Evolutionary conservation across 2,113 vertebrate species (phyloP), one percentile per base, ranked within the genome.

Genomic region (Ranitomeya variabilis): DNA sequence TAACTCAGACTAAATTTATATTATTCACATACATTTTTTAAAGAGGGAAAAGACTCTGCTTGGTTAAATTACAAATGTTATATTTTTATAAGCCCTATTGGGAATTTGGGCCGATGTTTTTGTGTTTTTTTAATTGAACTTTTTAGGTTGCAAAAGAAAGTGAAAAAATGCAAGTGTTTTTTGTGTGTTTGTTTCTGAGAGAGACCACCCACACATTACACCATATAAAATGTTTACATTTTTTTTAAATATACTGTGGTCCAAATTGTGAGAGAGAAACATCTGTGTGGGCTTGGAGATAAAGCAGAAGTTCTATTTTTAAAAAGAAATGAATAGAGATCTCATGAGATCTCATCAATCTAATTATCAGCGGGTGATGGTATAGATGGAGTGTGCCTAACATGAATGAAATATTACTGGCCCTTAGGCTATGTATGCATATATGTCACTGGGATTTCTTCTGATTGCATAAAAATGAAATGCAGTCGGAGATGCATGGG

Each of bases 331-430:
- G 79, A 60, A 31, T 81, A 23, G 23, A 62, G 79, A 62, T 81
- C 57, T 62, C 79, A 81, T 81, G 23, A 62, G 79, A 62, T 81
- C 57, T 62, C 79, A 81, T 81, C 59, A 15, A 60, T 81, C 59
- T 81, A 81, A 62, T 37, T 10, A 59, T 62, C 57, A 81, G 79
- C 79, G 62, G 79, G 79, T 81, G 79, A 60, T 59, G 79, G 57
- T 15, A 81, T 19, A 51, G 71, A 76, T 76, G 45, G 45, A 76
- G 73, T 19, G 73, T 12, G 45, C 18, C 73, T 11, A 76, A 76
- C 73, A 76, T 76, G 16, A 76, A 52, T 62, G 79, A 60, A 18
- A 23, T 37, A 81, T 81, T 81, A 23, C 55, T 37, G 79, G 15
- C 57, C 79, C 57, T 81, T n/a, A 81, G 79, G 79, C 79, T 76